Evolutionary conservation across 2,797 vertebrate genomes (phyloP), one percentile per base, ranked within the genome.

Genomic region (Neosilurus mollespiculum): DNA sequence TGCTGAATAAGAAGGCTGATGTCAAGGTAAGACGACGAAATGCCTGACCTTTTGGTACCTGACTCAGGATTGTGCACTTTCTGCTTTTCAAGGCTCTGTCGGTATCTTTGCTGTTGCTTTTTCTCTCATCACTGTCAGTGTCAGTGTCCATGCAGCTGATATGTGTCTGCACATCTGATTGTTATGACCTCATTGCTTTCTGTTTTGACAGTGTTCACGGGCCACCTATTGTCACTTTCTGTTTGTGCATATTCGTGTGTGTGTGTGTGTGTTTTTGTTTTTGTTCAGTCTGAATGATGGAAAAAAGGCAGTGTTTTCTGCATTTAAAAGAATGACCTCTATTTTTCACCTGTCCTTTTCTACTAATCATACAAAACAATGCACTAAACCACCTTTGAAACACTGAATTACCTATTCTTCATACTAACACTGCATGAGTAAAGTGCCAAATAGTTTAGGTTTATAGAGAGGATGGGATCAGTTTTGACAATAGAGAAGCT

Each of bases 1-100:
- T 95, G 92, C 93, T 95, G 88, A 95, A 95, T 93, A 95, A 95
- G 90, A 95, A 95, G 91, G 94, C 94, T 37, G 95, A 95, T 77
- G 94, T 95, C 53, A 95, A 95, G 94, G 95, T 95, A 93, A 94
- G 92, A 71, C 62, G 49, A 80, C 49, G 8, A 43, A 43, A 43
- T 70, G 56, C 64, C 65, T 72, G 65, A 54, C 9, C 79, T 84
- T 65, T 81, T 64, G 53, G 18, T 12, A 15, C 9, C 59, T 87
- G 79, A 85, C 9, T 9, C 12, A 2, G 1, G 10, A 37, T 77
- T 61, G 11, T 73, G 8, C 9, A 81, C 51, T 71, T 75, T 80
- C 78, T 67, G n/a, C 2, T 81, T 65, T 76, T 86, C 84, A 53
- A 14, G 51, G 43, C 75, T 10, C 64, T 71, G 11, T 62, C 59